Percentiles rank a stretch among this genome's conserved stretches.
These are phyloP conservation scores for Leptinotarsa haldemani DNA, from an alignment of 2,888 invertebrate genomes.

Conservation along the genomic window DNA sequence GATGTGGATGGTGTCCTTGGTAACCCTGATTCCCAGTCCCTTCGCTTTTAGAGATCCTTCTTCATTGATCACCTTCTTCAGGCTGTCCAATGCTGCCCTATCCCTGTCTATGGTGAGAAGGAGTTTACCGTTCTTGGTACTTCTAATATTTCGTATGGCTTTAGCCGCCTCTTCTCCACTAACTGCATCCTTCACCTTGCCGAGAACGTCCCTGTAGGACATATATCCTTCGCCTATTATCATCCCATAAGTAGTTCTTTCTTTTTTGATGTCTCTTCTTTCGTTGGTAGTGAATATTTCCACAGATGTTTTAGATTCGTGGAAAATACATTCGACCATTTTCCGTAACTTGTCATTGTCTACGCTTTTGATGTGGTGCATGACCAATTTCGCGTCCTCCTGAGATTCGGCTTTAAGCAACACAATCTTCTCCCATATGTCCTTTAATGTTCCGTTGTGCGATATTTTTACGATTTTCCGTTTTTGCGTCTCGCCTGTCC, in stretches of 20 bases:
- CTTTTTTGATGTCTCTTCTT: background rate
- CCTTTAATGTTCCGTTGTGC: background rate
- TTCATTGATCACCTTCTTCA: background rate
- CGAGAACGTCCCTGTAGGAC: slow-evolving; percentile 9
- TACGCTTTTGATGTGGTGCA: background rate
- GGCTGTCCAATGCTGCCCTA: background rate
- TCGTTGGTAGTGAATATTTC: background rate
- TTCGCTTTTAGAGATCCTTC: background rate
- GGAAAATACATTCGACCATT: background rate
- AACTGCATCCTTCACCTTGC: background rate
- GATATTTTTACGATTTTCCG: slow-evolving; percentile 1
- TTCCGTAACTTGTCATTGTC: background rate
- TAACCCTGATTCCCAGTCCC: background rate
- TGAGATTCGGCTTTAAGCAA: background rate
- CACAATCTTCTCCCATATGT: background rate
- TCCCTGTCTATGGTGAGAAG: background rate
- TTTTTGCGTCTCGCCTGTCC: background rate
- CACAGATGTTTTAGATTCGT: background rate
- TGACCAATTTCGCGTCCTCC: background rate
- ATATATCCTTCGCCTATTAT: background rate
- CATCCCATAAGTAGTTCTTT: background rate
- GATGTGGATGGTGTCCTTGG: background rate
- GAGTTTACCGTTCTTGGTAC: slow-evolving; percentile 14
- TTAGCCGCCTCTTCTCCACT: background rate
- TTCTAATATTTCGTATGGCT: slow-evolving; percentile 13